Conservation (phyloP, 2,113 vertebrate species). For the Lipophrys pholis region DNA sequence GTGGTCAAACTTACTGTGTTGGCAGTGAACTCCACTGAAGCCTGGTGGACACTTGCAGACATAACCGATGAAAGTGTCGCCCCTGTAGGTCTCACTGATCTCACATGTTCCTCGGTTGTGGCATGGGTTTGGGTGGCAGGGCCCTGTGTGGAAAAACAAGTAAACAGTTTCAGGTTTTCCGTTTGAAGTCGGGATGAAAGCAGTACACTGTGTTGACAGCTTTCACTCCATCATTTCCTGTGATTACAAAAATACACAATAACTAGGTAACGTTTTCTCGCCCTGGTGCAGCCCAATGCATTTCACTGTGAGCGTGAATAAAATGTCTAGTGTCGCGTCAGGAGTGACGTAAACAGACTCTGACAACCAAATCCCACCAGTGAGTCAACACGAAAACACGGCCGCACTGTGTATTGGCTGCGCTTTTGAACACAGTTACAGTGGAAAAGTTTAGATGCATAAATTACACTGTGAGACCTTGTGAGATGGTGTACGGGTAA, state of each 20-base stretch:
- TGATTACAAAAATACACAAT: constrained; percentile 12
- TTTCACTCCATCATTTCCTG: neutral
- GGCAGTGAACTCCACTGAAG: constrained; percentile 97
- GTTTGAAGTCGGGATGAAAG: neutral
- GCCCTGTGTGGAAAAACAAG: constrained; percentile 82
- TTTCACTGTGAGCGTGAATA: constrained; percentile 12
- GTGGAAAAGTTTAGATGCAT: constrained; percentile 25
- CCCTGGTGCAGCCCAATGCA: neutral
- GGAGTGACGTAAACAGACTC: neutral
- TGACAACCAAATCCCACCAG: neutral
- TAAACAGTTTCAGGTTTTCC: neutral
- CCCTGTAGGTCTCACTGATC: constrained; percentile 95
- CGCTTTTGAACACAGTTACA: neutral
- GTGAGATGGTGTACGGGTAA: constrained; percentile 11
- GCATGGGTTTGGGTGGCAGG: constrained; percentile 95
- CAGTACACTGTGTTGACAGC: neutral
- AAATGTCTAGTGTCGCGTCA: neutral
- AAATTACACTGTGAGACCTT: constrained; percentile 8
- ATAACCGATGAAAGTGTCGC: constrained; percentile 97
- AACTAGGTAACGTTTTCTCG: constrained; percentile 6
- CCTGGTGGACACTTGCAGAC: constrained; percentile 94
- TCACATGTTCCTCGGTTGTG: constrained; percentile 97
- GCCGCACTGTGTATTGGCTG: neutral
- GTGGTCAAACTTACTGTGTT: constrained; percentile 92
- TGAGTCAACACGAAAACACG: constrained; percentile 6